Conservation (phyloP, 1,140 invertebrate genomes). For the Drosophila prosaltans region DNA sequence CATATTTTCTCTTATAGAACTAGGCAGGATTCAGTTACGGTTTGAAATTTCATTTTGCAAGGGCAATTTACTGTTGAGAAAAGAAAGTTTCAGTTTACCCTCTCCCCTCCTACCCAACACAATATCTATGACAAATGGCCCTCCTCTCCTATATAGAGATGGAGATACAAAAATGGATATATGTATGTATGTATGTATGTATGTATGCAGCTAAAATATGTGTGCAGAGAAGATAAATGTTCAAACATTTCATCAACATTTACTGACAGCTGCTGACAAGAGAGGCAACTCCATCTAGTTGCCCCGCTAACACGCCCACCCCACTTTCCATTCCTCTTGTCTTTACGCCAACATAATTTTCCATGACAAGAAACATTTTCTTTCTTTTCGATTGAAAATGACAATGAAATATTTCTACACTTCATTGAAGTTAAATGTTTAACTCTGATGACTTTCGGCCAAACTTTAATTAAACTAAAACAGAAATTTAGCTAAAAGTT, state of each 20-base stretch:
- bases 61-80: neutral
- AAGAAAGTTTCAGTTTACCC: slow-evolving; percentile 1
- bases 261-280: slow-evolving; percentile 54
- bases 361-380: neutral
- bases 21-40: neutral
- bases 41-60: slow-evolving; percentile 1
- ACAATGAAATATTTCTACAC: slow-evolving; percentile 25
- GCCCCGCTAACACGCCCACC: neutral
- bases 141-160: neutral
- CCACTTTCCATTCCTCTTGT: neutral
- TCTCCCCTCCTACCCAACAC: neutral
- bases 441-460: slow-evolving; percentile 25
- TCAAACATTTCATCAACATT: slow-evolving; percentile 41
- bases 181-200: slow-evolving; percentile 13
- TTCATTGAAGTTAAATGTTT: slow-evolving; percentile 10
- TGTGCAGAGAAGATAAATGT: slow-evolving; percentile 49
- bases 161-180: slow-evolving; percentile 17
- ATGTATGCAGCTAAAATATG: slow-evolving; percentile 31
- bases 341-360: too few relatives aligned
- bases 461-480: slow-evolving; percentile 53
- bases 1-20: neutral
- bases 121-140: slow-evolving; percentile 12
- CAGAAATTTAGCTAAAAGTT: neutral
- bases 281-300: slow-evolving; percentile 23
- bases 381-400: slow-evolving; percentile 26